Base-by-base conservation (phyloP, 2,888 invertebrate genomes). In the Erpobdella octoculata region DNA sequence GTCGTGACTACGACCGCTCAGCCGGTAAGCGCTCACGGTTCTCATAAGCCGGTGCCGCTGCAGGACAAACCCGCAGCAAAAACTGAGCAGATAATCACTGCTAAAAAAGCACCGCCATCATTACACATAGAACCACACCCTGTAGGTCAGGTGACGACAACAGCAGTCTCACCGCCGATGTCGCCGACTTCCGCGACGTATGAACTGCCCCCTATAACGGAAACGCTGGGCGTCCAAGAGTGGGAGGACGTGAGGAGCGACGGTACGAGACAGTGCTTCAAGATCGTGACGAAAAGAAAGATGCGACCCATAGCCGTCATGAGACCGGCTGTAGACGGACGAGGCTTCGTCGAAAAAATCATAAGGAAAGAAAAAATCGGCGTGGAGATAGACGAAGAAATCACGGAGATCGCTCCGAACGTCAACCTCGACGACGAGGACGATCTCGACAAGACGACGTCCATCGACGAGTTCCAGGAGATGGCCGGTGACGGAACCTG, bases 311-410 rank as follows among this genome's bases (percentile, higher is more conserved):
- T 69, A 33, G 69, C 69, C 18, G 46, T 69, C 31, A 33, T 58
- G 33, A 35, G 48, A n/a, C 46, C 41, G 6, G 36, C 33, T 33
- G 12, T 35, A n/a, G 48, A 69, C 6, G 69, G 69, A 1, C 18
- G 25, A 5, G 53, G 53, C 28, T 38, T 48, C n/a, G 37, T 69
- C 3, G 69, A 69, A 53, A 53, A 48, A 33, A 69, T 69, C n/a
- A 69, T 69, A 21, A 28, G 53, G 9, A 69, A 69, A n/a, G 53
- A 69, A 28, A 69, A 69, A 33, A 31, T 69, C 15, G 69, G 53
- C 35, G 48, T 69, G 18, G 69, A 69, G n/a, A 36, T 69, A 1
- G 69, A 69, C 12, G 69, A 69, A n/a, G 69, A 69, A 28, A 53
- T 69, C 6, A 69, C 69, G 1, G 69, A 69, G 33, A 33, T 69